Conservation (phyloP, 2,888 invertebrate genomes). For the Frankliniella intonsa region DNA sequence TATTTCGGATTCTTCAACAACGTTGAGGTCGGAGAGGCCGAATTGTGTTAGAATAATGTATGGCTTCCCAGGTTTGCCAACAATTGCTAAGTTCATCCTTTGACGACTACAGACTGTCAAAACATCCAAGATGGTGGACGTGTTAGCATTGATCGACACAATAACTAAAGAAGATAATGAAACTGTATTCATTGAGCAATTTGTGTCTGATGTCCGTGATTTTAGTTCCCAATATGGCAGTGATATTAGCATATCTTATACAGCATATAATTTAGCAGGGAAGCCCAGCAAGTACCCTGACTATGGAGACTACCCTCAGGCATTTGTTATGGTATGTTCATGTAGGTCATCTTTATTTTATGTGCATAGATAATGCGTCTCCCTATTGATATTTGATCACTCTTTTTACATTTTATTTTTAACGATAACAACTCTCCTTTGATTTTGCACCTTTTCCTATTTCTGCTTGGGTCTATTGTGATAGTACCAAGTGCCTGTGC, state of each 20-base stretch:
- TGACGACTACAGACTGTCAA: slow-evolving; percentile 14
- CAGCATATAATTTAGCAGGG: slow-evolving; percentile 79
- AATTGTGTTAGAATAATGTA: too few species aligned
- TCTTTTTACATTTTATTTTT: neutral
- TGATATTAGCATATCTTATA: slow-evolving; percentile 80
- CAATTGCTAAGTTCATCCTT: neutral
- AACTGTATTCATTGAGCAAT: slow-evolving; percentile 62
- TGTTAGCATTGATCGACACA: slow-evolving; percentile 22
- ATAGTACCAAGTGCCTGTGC: neutral
- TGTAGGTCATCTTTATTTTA: neutral
- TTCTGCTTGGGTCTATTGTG: too few species aligned
- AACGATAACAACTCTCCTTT: neutral
- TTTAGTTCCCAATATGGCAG: slow-evolving; percentile 90
- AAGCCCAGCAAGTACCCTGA: slow-evolving; percentile 79
- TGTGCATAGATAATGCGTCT: neutral
- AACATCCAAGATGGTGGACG: slow-evolving; percentile 24
- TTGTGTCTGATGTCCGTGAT: slow-evolving; percentile 70
- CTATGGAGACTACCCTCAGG: slow-evolving; percentile 87
- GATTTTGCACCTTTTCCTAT: neutral
- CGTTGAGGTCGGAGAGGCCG: too few species aligned
- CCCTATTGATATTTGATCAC: neutral
- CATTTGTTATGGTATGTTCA: slow-evolving; percentile 76
- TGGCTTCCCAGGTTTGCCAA: neutral
- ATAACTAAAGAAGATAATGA: slow-evolving; percentile 29
- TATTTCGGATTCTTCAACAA: too few species aligned